Conservation (phyloP, 2,888 invertebrate genomes). For the Andrena dorsata region DNA sequence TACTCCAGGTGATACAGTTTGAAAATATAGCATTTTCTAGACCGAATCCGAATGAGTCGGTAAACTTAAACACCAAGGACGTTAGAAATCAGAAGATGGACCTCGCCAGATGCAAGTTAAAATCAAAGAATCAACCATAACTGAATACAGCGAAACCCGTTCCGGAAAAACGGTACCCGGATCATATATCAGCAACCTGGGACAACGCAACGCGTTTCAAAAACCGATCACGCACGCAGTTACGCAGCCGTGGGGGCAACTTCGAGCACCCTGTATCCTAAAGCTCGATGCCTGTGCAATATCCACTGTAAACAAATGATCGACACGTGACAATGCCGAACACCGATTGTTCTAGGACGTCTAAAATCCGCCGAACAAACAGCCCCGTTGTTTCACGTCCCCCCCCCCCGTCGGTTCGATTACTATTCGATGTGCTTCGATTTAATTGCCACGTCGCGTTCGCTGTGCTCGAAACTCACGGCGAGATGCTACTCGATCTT, state of each 20-base stretch:
- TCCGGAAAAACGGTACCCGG: conserved; percentile 4
- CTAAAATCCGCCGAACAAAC: conserved; percentile 33
- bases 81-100: background rate
- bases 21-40: too few species aligned
- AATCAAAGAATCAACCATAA: background rate
- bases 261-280: background rate
- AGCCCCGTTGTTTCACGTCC: background rate
- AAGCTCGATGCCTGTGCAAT: conserved; percentile 20
- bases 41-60: background rate
- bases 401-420: background rate
- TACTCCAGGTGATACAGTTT: too few species aligned
- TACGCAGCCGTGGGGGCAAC: background rate
- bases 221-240: conserved; percentile 26
- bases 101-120: background rate
- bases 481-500: too few species aligned
- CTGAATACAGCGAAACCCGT: background rate
- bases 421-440: conserved; percentile 33
- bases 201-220: conserved; percentile 9
- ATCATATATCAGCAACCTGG: background rate
- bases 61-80: background rate
- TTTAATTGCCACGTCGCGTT: conserved; percentile 41
- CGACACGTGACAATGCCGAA: conserved; percentile 31
- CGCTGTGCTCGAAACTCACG: conserved; percentile 28
- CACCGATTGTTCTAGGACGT: conserved; percentile 12
- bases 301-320: conserved; percentile 47